Percentiles rank a stretch among this genome's conserved stretches.
These are phyloP conservation scores for Sparidentex hasta DNA, from an alignment of 2,797 vertebrate genomes.

Conservation along the genomic window DNA sequence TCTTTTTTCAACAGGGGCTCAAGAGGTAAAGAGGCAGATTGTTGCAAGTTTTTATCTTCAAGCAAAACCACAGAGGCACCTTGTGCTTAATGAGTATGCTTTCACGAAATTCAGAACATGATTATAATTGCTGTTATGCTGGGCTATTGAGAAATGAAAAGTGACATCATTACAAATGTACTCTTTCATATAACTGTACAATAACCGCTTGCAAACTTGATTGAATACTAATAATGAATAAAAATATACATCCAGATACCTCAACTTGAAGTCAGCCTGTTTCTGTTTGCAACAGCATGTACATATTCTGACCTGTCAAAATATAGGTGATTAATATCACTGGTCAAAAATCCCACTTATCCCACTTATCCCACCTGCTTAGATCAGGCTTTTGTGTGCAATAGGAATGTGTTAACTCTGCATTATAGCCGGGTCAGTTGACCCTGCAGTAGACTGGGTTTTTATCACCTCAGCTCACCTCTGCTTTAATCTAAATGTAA, in stretches of 20 bases:
- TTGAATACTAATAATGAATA: constrained; percentile 12
- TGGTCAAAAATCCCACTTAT: too few relatives aligned
- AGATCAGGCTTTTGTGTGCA: too few relatives aligned
- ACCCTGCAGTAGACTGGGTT: too few relatives aligned
- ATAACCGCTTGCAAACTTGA: constrained; percentile 5
- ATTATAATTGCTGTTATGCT: not conserved
- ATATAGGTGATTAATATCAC: not conserved
- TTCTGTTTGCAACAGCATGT: not conserved
- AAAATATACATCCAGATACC: not conserved
- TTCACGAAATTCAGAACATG: not conserved
- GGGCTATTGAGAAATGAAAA: not conserved
- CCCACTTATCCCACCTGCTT: too few relatives aligned
- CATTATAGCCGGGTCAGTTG: too few relatives aligned
- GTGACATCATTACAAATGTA: not conserved
- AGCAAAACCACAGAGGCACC: not conserved
- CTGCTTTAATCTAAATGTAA: too few relatives aligned
- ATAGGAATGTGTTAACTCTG: too few relatives aligned
- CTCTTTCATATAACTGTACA: not conserved
- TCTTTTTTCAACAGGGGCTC: constrained; percentile 27
- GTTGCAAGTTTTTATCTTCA: not conserved
- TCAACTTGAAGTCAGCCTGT: not conserved
- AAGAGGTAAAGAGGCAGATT: accelerated
- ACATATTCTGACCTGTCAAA: not conserved
- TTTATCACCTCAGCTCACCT: too few relatives aligned
- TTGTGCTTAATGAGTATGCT: constrained; percentile 1